Evolutionary conservation across 2,113 vertebrate genomes (phyloP).

Genomic region (Anser cygnoides): DNA sequence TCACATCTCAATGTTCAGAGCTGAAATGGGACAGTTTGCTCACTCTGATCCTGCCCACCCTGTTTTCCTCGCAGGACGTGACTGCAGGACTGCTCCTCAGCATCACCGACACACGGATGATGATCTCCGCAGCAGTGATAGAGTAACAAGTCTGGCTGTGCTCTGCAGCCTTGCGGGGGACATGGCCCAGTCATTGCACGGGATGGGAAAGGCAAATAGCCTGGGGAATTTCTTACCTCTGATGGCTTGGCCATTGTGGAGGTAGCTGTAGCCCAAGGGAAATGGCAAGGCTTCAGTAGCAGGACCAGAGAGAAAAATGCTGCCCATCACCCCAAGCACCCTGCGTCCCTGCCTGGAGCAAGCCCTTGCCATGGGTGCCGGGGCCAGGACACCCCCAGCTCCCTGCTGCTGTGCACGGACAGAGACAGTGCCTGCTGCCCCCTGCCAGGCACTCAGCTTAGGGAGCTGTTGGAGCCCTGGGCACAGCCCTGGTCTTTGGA

Average conservation of each 20-base stretch:
- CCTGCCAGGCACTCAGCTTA: not conserved
- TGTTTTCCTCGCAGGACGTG: not conserved
- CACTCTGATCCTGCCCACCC: not conserved
- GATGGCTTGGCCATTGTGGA: not conserved
- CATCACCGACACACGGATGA: not conserved
- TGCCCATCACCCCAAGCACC: not conserved
- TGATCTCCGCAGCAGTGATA: not conserved
- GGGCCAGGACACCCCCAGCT: fast-evolving
- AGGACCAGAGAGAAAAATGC: not conserved
- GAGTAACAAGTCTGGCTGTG: not conserved
- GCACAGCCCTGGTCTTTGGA: fast-evolving
- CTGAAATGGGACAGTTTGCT: fast-evolving
- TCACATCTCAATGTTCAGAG: fast-evolving
- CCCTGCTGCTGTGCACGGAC: fast-evolving
- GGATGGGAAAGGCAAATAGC: not conserved
- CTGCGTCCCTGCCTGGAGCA: fast-evolving
- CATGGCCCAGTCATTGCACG: fast-evolving
- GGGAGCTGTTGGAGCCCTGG: fast-evolving
- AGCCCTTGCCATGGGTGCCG: fast-evolving
- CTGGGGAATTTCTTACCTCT: not conserved
- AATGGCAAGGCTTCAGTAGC: fast-evolving
- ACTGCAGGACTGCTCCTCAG: constrained; percentile 12
- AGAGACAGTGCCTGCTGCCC: not conserved
- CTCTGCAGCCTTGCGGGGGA: fast-evolving
- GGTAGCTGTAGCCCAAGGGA: not conserved